Evolutionary conservation across 2,888 invertebrate species (phyloP), one percentile per base, ranked within the genome.

Genomic region (Choristoneura rosaceana): DNA sequence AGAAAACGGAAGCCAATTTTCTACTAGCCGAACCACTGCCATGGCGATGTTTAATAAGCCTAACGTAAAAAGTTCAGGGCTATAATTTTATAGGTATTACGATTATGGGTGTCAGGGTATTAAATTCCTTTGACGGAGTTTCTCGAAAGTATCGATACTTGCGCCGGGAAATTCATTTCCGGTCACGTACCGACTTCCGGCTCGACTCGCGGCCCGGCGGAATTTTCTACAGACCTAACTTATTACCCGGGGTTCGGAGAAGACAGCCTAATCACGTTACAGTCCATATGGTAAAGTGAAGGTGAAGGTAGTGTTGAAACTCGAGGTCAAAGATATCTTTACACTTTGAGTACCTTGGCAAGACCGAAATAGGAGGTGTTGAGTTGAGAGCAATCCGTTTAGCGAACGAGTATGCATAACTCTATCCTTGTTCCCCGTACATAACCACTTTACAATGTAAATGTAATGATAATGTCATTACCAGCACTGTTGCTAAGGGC

Each of bases 81-180:
- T 25, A 55, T 55, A 55, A 55, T 55, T 55, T 55, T 55, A 55
- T 55, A 63, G 67, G 25, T 43, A 68, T 74, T 62, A 69, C 71
- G 58, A 60, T 64, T 70, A 71, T 61, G 70, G 66, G 47, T 64
- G 68, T 25, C 45, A 43, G 55, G 58, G 55, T 71, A 84, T 83
- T 81, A 77, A 81, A 81, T 83, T 79, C 74, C 76, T 79, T 76
- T 43, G 70, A 63, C 71, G 70, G 63, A 58, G 59, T 61, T 74
- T 71, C 75, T 80, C 80, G 76, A 83, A 80, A 81, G 80, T 82
- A 84, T 84, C 81, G 78, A 76, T 77, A 77, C 61, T 58, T 41
- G 61, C 79, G 80, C 83, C 85, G 82, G 87, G 81, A 85, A 88
- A 86, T 83, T 85, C 82, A 87, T 87, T 87, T 88, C 85, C 88